Percentiles rank a stretch among this genome's conserved stretches.
Conservation (phyloP, 2,113 vertebrate species). For the Hippoglossus stenolepis region DNA sequence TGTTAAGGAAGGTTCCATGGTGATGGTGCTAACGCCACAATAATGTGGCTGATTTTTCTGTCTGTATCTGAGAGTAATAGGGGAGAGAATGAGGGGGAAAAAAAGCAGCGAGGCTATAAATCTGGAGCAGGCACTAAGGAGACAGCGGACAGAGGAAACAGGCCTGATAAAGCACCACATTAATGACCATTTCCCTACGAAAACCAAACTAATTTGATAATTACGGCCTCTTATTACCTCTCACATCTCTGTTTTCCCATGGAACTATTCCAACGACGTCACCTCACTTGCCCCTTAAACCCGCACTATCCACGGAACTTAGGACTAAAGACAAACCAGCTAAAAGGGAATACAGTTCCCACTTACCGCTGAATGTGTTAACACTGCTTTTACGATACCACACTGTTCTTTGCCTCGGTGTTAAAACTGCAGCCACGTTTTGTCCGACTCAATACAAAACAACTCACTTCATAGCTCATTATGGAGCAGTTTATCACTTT, state of each 20-base stretch:
- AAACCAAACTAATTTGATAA: conserved; percentile 94
- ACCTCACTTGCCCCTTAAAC: conserved; percentile 18
- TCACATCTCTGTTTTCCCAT: conserved; percentile 84
- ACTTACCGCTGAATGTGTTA: conserved; percentile 10
- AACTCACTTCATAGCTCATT: not conserved
- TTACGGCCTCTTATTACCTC: conserved; percentile 89
- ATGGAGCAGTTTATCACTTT: conserved; percentile 1
- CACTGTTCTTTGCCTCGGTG: conserved; percentile 2
- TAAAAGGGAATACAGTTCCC: not conserved
- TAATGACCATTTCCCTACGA: conserved; percentile 88
- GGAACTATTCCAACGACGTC: conserved; percentile 81
- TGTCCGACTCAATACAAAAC: conserved; percentile 7
- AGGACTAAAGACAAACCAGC: not conserved
- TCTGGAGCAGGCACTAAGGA: conserved; percentile 30
- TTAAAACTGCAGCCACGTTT: not conserved
- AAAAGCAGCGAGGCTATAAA: conserved; percentile 36
- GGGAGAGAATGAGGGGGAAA: not conserved
- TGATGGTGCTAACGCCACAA: conserved; percentile 5
- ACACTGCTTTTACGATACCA: not conserved
- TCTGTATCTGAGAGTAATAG: not conserved
- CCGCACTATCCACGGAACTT: not conserved
- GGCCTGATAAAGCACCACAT: conserved; percentile 86
- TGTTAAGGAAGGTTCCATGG: not conserved
- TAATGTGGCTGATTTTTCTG: conserved; percentile 13
- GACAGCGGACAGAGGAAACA: conserved; percentile 51